Conservation (phyloP, 2,797 vertebrate genomes). For the Onychomys torridus region DNA sequence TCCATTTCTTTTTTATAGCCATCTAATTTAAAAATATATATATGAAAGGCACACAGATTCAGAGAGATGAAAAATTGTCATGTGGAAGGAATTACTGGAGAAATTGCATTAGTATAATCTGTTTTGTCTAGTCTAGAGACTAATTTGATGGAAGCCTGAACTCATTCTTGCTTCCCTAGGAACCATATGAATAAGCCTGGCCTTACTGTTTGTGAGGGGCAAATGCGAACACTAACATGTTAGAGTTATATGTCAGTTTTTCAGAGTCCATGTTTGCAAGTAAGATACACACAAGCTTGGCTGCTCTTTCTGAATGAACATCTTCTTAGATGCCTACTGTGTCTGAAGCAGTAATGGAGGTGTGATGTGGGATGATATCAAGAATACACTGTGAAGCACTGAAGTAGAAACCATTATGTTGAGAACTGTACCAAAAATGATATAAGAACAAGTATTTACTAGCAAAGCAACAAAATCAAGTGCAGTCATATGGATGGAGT, state of each 20-base stretch:
- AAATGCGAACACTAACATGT: not conserved
- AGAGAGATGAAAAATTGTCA: slow-evolving; percentile 47
- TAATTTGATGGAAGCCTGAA: slow-evolving; percentile 59
- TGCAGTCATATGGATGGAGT: not conserved
- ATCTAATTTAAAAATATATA: slow-evolving; percentile 44
- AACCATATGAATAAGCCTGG: not conserved
- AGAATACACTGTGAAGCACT: not conserved
- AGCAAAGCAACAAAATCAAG: slow-evolving; percentile 27
- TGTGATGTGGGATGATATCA: not conserved
- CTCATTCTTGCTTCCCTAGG: slow-evolving; percentile 29
- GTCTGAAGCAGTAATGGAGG: not conserved
- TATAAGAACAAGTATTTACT: not conserved
- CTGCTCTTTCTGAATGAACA: not conserved
- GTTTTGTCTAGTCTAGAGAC: slow-evolving; percentile 64
- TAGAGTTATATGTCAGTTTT: not conserved
- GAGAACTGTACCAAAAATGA: not conserved
- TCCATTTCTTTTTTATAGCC: slow-evolving; percentile 57
- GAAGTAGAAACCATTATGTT: not conserved
- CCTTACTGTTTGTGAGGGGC: not conserved
- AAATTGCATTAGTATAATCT: slow-evolving; percentile 59
- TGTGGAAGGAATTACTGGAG: slow-evolving; percentile 56
- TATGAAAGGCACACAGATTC: not conserved
- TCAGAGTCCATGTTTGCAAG: not conserved
- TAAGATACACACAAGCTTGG: not conserved
- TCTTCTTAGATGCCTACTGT: slow-evolving; percentile 32